Evolutionary conservation across 2,888 invertebrate species (phyloP), one percentile per base, ranked within the genome.

Genomic region (Drosophila melanosoma): DNA sequence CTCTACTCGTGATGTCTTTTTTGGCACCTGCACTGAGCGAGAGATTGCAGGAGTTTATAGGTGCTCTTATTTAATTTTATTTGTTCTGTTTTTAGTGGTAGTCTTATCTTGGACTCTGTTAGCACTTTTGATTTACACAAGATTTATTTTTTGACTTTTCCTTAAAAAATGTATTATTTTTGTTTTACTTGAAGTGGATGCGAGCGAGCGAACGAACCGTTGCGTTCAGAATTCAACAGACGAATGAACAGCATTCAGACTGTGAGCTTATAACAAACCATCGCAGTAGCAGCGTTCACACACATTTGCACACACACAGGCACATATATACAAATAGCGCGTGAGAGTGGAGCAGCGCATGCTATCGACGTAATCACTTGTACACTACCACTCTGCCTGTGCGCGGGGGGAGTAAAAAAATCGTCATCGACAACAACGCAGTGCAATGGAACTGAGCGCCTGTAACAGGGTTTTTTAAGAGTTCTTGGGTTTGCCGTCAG

Each of bases 171-270:
- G 63, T 69, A 64, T 52, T 40, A 68, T 33, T 57, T 62, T 42
- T 69, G 56, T 58, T 78, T 64, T 69, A 76, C 76, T 87, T 68
- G 59, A 68, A 38, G 71, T 67, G 72, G 69, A 62, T 64, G 57
- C 48, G 64, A 65, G 70, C 69, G 67, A 81, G 76, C 51, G 63
- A 82, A 65, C 82, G 89, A 90, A 92, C 92, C 91, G 91, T 88
- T 83, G 82, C 87, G 91, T 90, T 92, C 90, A 87, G 90, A 91
- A 91, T 91, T 92, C 92, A 91, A 91, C 90, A 91, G 92, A 91
- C 92, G 92, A 92, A 92, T 92, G 92, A 92, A 92, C 87, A 88
- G 76, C 79, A 82, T 81, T 86, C 80, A 85, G 79, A 79, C 83
- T 57, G 73, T 74, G 71, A 81, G 81, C 88, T 80, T 74, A 88